phyloP scores from a whole-genome alignment of 37 sponge, comb jelly and placozoan genomes.

The Bolinopsis microptera region DNA sequence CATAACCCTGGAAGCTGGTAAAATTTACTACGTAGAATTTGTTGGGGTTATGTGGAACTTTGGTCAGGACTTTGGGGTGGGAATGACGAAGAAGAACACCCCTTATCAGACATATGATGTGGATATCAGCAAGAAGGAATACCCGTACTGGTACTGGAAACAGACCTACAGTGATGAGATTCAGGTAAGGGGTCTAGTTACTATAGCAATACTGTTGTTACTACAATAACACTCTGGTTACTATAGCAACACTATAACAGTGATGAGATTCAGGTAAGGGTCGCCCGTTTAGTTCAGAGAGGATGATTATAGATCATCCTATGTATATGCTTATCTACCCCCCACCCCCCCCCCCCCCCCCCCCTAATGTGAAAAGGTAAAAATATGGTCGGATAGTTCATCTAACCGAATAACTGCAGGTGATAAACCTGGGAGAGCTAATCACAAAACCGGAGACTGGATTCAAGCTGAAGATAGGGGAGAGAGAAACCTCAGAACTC shows the following conservation, averaged over 20 bases:
- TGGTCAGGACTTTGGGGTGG: constrained; percentile 11
- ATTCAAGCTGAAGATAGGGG: constrained; percentile 24
- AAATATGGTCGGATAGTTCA: no score
- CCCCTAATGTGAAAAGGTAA: no score
- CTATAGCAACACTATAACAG: not conserved
- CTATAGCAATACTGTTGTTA: no score
- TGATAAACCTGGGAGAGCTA: not conserved
- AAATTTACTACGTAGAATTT: constrained; percentile 51
- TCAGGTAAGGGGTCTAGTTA: constrained; percentile 11
- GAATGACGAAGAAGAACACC: constrained; percentile 50
- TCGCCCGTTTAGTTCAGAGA: no score
- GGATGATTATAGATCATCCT: no score
- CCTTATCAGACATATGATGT: constrained; percentile 49
- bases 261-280: not conserved
- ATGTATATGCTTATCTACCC: no score
- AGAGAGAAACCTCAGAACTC: constrained; percentile 29
- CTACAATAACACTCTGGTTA: no score
- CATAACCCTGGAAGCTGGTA: constrained; percentile 5
- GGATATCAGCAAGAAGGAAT: constrained; percentile 38
- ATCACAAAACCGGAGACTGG: not conserved
- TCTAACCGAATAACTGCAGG: no score
- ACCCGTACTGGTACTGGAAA: constrained; percentile 44
- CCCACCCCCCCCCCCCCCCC: no score
- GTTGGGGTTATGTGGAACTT: constrained; percentile 2
- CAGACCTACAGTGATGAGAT: constrained; percentile 44